Conservation (phyloP, 2,113 vertebrate genomes). For the Istiophorus platypterus region DNA sequence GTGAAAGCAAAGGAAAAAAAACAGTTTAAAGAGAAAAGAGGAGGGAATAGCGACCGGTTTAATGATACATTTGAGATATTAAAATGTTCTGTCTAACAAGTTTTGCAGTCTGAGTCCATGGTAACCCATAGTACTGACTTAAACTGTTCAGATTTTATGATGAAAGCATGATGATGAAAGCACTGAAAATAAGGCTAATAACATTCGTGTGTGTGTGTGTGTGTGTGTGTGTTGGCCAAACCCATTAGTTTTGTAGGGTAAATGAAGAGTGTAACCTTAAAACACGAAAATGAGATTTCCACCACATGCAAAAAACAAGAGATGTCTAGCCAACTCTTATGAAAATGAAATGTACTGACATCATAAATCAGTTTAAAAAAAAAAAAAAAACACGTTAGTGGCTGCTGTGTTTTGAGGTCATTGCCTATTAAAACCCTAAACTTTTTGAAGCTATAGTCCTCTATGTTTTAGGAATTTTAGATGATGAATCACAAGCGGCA, state of each 20-base stretch:
- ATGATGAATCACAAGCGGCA: conserved; percentile 6
- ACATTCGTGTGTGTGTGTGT: conserved; percentile 39
- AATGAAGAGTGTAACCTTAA: conserved; percentile 50
- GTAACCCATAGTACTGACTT: conserved; percentile 30
- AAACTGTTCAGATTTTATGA: conserved; percentile 43
- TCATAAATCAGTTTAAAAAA: conserved; percentile 59
- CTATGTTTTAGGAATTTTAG: conserved; percentile 2
- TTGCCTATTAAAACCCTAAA: conserved; percentile 10
- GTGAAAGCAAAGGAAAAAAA: conserved; percentile 21
- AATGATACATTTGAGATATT: conserved; percentile 43
- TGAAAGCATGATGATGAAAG: conserved; percentile 41
- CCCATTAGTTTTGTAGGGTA: conserved; percentile 22
- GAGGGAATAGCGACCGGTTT: conserved; percentile 9
- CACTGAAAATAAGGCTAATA: conserved; percentile 32
- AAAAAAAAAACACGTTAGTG: conserved; percentile 38
- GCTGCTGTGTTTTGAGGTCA: conserved; percentile 20
- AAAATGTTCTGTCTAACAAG: conserved; percentile 23
- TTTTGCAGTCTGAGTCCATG: conserved; percentile 37
- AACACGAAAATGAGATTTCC: conserved; percentile 62
- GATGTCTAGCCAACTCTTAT: conserved; percentile 46
- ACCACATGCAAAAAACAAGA: conserved; percentile 27
- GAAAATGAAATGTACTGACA: conserved; percentile 56
- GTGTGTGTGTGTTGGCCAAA: conserved; percentile 46
- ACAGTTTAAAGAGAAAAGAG: neutral
- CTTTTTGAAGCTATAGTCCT: neutral